Evolutionary conservation across 2,888 invertebrate species (phyloP).

Genomic region (Lomographa bimaculata): DNA sequence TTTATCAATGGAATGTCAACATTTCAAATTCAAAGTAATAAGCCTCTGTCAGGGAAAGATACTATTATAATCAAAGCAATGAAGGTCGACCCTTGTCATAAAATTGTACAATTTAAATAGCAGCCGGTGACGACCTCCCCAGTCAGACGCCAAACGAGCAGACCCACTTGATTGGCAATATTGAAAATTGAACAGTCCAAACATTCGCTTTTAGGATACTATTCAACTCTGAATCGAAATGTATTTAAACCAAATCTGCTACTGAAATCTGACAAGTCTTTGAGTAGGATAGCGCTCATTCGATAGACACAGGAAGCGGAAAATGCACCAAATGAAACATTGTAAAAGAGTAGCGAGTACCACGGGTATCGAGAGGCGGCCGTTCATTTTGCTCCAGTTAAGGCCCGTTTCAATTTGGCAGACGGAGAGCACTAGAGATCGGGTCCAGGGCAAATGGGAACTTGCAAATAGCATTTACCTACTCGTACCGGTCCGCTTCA

Average conservation of each 20-base stretch:
- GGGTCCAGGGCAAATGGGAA: constrained; percentile 56
- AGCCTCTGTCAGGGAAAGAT: constrained; percentile 37
- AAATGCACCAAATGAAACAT: constrained; percentile 38
- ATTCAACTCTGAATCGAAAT: constrained; percentile 56
- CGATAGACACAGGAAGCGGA: constrained; percentile 36
- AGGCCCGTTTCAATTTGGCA: constrained; percentile 72
- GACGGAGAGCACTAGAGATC: constrained; percentile 56
- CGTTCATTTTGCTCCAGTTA: constrained; percentile 64
- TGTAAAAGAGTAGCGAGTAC: constrained; percentile 42
- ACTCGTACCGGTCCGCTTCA: constrained; percentile 52
- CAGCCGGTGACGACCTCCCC: constrained; percentile 46
- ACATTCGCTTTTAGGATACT: constrained; percentile 55
- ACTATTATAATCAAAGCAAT: constrained; percentile 52
- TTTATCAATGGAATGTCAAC: constrained; percentile 30
- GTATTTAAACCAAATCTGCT: constrained; percentile 45
- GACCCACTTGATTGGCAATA: constrained; percentile 65
- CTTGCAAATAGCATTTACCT: constrained; percentile 74
- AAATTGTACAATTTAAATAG: constrained; percentile 63
- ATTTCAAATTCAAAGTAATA: constrained; percentile 44
- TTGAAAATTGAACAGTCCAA: constrained; percentile 64
- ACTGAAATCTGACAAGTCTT: constrained; percentile 50
- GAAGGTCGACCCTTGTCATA: constrained; percentile 55
- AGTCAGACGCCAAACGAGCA: constrained; percentile 56
- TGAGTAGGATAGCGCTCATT: constrained; percentile 36
- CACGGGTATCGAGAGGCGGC: constrained; percentile 50